Evolutionary conservation across 2,888 invertebrate species (phyloP).

Genomic region (Podotricha telesiphe): DNA sequence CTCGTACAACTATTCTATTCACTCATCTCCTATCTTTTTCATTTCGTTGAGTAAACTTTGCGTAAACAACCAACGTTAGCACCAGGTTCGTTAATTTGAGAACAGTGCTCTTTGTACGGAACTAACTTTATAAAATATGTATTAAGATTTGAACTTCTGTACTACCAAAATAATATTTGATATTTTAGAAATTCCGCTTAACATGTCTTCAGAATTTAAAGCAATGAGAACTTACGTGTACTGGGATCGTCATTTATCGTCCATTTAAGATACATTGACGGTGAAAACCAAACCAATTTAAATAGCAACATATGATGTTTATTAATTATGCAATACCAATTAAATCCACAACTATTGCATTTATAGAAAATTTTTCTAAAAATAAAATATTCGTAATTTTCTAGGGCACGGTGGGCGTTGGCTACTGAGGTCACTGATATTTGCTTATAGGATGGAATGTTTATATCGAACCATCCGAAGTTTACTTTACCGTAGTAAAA

Average conservation of each 20-base stretch:
- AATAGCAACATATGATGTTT: no score
- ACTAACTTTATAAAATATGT: conserved; percentile 31
- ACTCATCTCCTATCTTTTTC: conserved; percentile 20
- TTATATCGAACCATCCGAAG: conserved; percentile 6
- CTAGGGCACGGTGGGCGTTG: conserved; percentile 4
- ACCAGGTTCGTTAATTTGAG: conserved; percentile 38
- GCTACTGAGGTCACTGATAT: conserved; percentile 16
- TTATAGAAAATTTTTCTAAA: no score
- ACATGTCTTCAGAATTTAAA: no score
- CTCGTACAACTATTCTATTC: background rate
- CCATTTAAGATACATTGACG: no score
- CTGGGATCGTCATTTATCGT: no score
- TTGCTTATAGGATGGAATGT: conserved; percentile 6
- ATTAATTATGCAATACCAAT: no score
- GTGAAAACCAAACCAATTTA: no score
- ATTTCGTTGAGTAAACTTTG: conserved; percentile 35
- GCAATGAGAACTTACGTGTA: no score
- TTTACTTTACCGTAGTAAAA: conserved; percentile 10
- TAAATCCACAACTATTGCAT: no score
- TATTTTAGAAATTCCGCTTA: no score
- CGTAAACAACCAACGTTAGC: conserved; percentile 42
- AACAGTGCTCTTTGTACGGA: conserved; percentile 37
- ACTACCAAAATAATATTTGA: no score
- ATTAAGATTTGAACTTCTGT: background rate
- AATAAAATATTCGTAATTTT: no score